Evolutionary conservation across 2,113 vertebrate genomes (phyloP).

Genomic region (Tenebrosternarchus preto): DNA sequence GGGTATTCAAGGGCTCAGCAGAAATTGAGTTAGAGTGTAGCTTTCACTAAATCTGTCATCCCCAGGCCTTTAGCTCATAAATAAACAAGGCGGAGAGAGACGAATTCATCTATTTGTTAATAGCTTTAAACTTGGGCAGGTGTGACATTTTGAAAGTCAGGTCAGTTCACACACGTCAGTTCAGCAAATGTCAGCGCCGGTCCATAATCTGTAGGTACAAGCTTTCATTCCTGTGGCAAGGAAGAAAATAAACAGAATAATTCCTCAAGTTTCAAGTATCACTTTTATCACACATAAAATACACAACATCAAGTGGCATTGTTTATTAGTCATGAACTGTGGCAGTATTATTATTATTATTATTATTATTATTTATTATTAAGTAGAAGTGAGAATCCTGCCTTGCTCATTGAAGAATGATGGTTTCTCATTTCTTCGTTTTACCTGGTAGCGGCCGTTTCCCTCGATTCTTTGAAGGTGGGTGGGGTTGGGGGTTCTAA

Average conservation of each 20-base stretch:
- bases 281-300: conserved; percentile 14
- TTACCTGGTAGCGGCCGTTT: conserved; percentile 57
- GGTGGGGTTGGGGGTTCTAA: conserved; percentile 43
- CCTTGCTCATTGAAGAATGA: conserved; percentile 56
- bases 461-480: conserved; percentile 43
- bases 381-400: conserved; percentile 64
- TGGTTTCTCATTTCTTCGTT: conserved; percentile 59
- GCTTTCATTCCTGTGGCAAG: not conserved
- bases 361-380: no score
- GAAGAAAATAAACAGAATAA: conserved; percentile 10
- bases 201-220: not conserved
- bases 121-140: conserved; percentile 35
- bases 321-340: conserved; percentile 31
- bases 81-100: conserved; percentile 58
- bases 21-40: conserved; percentile 70
- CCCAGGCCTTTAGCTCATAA: conserved; percentile 69
- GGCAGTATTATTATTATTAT: conserved; percentile 50
- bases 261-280: not conserved
- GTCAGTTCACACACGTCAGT: conserved; percentile 18
- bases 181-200: conserved; percentile 1
- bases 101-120: conserved; percentile 56
- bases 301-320: conserved; percentile 5
- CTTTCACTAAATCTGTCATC: conserved; percentile 73
- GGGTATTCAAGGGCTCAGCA: conserved; percentile 62
- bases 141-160: conserved; percentile 36